Evolutionary conservation across 2,113 vertebrate genomes (phyloP).

Genomic region (Entelurus aequoreus): DNA sequence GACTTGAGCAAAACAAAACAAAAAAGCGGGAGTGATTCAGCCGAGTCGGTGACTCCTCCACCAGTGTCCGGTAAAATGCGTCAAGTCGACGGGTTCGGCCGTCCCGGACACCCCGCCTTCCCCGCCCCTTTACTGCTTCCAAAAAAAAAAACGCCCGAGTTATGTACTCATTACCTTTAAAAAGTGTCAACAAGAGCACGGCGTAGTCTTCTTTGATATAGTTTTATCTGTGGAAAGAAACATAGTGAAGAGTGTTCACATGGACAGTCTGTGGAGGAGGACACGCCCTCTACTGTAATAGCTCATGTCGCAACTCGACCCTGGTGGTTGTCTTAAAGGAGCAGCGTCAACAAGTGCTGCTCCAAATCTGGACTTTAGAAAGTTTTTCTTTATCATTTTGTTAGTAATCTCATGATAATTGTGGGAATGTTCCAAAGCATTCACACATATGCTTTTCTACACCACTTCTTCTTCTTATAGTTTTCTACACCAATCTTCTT

Average conservation of each 20-base stretch:
- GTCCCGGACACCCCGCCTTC: conserved; percentile 1
- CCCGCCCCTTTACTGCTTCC: background rate
- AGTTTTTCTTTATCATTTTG: background rate
- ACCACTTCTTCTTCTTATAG: too few species aligned
- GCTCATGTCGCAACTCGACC: conserved; percentile 36
- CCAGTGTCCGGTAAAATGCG: conserved; percentile 21
- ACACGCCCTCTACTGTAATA: conserved; percentile 35
- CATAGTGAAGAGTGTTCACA: conserved; percentile 14
- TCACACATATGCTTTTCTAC: too few species aligned
- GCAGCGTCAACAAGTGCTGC: conserved; percentile 15
- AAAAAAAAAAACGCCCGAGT: background rate
- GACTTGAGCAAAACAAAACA: background rate
- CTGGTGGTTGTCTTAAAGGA: conserved; percentile 59
- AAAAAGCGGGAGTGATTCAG: conserved; percentile 10
- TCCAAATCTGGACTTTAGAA: background rate
- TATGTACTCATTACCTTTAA: background rate
- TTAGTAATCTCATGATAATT: too few species aligned
- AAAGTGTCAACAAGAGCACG: background rate
- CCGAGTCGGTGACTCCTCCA: conserved; percentile 24
- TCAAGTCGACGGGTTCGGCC: conserved; percentile 20
- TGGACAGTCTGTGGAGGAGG: conserved; percentile 24
- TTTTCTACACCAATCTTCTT: too few species aligned
- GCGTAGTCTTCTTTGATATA: background rate
- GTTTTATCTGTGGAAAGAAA: too few species aligned
- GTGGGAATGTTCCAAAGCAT: too few species aligned